Evolutionary conservation across 2,797 vertebrate genomes (phyloP), one percentile per base, ranked within the genome.

Genomic region (Menidia menidia): DNA sequence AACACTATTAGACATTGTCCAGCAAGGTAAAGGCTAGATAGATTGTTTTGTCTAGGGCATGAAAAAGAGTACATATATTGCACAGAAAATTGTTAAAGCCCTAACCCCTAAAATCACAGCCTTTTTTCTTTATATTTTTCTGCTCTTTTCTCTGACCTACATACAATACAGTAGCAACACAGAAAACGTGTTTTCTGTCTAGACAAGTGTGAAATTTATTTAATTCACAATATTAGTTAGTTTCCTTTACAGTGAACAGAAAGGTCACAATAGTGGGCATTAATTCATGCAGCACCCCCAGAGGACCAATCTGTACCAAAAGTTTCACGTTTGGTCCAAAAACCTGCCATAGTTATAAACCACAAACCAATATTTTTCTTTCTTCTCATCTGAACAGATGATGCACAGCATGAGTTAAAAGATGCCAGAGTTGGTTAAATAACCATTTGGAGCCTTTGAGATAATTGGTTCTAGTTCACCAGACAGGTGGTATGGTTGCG

Each of bases 1-100:
- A 91, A 75, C 81, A 73, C 78, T 75, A 75, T 76, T 80, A 90
- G 92, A 89, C 86, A 84, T 88, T 90, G 82, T 82, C 82, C 78
- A 58, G 64, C 54, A 65, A 83, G 79, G 81, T 73, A 69, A 83
- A 82, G 81, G 80, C 68, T 78, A 75, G 64, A 70, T 68, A 52
- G 63, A 54, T 80, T 88, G 67, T 85, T 83, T 76, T 56, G 68
- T 70, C 73, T 60, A 30, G 77, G 77, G 68, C 68, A 52, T 64
- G 48, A 35, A 57, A 74, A 75, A 68, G 14, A 32, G n/a, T 59
- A 18, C 42, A 56, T 64, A 74, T 58, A 68, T 44, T 48, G 44
- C 44, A 69, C 14, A 74, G 30, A 32, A 64, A 16, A 64, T 66
- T 69, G 54, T 58, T 25, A 47, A 71, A 60, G 15, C 10, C 14